phyloP scores from a whole-genome alignment of 37 sponge, comb jelly and placozoan genomes.

The Cliona cf. orientalis region DNA sequence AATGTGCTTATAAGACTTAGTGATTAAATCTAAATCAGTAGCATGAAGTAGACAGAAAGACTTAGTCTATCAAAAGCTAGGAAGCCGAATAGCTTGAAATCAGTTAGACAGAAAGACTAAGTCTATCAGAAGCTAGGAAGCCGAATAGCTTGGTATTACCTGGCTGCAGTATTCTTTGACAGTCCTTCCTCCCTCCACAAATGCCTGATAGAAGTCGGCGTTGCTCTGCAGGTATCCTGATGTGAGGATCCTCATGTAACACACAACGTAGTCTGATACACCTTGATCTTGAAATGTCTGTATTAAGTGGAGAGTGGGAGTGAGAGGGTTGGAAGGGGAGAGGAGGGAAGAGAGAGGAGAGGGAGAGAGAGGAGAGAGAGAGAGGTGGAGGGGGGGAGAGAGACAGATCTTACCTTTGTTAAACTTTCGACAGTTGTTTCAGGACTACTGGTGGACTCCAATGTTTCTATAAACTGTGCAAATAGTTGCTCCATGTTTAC shows the following conservation, averaged over 20 bases:
- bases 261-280: conserved; percentile 90
- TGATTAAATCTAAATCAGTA: too few relatives aligned
- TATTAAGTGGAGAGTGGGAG: neutral
- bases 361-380: too few relatives aligned
- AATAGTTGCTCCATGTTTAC: neutral
- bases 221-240: conserved; percentile 89
- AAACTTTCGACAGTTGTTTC: conserved; percentile 47
- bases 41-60: too few relatives aligned
- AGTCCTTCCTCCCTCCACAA: conserved; percentile 77
- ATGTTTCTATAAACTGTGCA: conserved; percentile 74
- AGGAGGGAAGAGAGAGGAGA: neutral
- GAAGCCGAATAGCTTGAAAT: too few relatives aligned
- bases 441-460: conserved; percentile 55
- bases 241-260: conserved; percentile 87
- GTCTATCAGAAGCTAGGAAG: too few relatives aligned
- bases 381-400: too few relatives aligned
- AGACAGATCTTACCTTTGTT: conserved; percentile 46
- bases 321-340: neutral
- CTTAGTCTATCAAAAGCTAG: too few relatives aligned
- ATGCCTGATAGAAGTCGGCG: conserved; percentile 87
- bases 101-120: too few relatives aligned
- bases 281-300: conserved; percentile 87
- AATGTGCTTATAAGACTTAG: too few relatives aligned
- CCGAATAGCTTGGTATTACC: too few relatives aligned
- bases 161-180: conserved; percentile 89